Conservation (phyloP, 1,140 invertebrate genomes). For the Vanessa atalanta region DNA sequence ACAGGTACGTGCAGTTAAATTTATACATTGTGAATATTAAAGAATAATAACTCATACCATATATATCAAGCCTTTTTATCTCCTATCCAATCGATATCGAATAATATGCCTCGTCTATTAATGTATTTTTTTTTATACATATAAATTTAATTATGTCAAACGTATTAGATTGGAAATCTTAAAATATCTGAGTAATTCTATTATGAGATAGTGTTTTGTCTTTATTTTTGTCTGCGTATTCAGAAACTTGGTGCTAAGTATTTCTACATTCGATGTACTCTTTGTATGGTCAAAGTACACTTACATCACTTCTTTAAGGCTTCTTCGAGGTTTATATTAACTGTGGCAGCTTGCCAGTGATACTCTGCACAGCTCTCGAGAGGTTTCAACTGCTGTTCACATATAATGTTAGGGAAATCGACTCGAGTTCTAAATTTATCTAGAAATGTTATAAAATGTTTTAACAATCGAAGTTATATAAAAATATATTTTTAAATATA, state of each 20-base stretch:
- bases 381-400: constrained; percentile 39
- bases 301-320: background rate
- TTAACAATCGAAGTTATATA: background rate
- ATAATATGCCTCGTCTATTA: too few species aligned
- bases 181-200: too few species aligned
- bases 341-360: constrained; percentile 30
- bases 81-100: too few species aligned
- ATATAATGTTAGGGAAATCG: constrained; percentile 28
- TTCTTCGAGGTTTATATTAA: constrained; percentile 21
- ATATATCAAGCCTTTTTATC: too few species aligned
- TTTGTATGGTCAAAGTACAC: constrained; percentile 3
- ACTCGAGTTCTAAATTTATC: constrained; percentile 8
- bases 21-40: too few species aligned
- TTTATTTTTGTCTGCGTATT: too few species aligned
- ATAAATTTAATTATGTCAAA: too few species aligned
- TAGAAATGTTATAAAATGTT: background rate
- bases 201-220: too few species aligned
- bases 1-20: too few species aligned
- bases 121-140: too few species aligned
- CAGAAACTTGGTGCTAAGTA: background rate
- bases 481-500: background rate
- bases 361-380: constrained; percentile 12
- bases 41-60: too few species aligned
- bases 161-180: too few species aligned
- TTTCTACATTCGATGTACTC: background rate